Evolutionary conservation across 2,888 invertebrate genomes (phyloP), one percentile per base, ranked within the genome.

Genomic region (Uloborus plumipes): DNA sequence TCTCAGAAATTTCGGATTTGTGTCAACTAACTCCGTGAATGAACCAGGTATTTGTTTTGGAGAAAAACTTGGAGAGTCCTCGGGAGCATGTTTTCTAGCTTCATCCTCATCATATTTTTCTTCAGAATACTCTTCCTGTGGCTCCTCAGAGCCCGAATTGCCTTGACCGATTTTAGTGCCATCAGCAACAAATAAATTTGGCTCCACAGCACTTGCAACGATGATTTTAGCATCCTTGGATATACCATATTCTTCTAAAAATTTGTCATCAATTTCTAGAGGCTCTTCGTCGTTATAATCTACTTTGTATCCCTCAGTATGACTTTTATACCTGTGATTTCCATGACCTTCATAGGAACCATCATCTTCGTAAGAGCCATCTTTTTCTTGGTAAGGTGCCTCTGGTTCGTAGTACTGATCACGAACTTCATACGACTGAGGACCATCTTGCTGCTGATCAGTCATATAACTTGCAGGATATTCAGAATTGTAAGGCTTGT

Each of bases 231-330:
- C 80, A 15, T 55, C 70, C 50, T 73, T 67, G 18, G 80, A 81
- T 26, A 81, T 81, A 49, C 70, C 80, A 47, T 81, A 81, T 15
- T 81, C 75, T 51, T 59, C n/a, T 22, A 81, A 81, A 50, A 81
- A 81, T 14, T 55, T 65, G 11, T 81, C 80, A 49, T 81, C 80
- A 1, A 81, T 20, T 18, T 70, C 64, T 15, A 81, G 62, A 18
- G 80, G 80, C 20, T 81, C 74, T 9, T 62, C 26, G 4, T 26
- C 58, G 1, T 22, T 55, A 39, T 74, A 74, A 15, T 64, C n/a
- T 1, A 74, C 74, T 65, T 70, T 65, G 18, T 65, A 74, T 4
- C 80, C 80, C 51, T 66, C 66, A 22, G 51, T 64, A 2, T 64
- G 18, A 39, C 64, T 64, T 9, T 49, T 49, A 18, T 64, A 64